Base-by-base conservation (phyloP, 2,113 vertebrate species). In the Thermophis baileyi region DNA sequence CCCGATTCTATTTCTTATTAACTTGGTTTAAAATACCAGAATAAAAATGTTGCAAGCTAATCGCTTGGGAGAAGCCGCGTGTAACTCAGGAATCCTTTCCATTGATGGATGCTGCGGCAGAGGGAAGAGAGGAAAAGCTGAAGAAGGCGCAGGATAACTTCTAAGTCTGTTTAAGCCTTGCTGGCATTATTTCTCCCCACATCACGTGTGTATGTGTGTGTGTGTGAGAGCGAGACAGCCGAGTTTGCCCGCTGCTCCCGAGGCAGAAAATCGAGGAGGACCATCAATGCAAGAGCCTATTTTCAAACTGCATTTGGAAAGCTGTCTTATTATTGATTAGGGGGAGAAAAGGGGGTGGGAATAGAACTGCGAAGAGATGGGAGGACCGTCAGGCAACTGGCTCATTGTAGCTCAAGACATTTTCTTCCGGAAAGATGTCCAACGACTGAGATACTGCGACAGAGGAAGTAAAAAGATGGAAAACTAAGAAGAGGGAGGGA, bases 291-390 rank as follows among this genome's bases (percentile, higher is more conserved):
- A 87, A 27, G 96, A 97, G 97, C 96, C 97, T 97, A 96, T 97
- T 97, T 97, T 95, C 97, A 97, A 96, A 95, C 96, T 97, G 97
- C 97, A 95, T 97, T 97, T 97, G 96, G 97, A 98, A 96, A 97
- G 97, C 96, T 95, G 97, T 97, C 96, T 97, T 98, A 98, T 97
- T 98, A 98, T 98, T 98, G 98, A 98, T 98, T 96, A 94, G 96
- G 95, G 81, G 95, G 95, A 94, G 92, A 92, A 89, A 54, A 94
- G 91, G 94, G 95, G 97, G 96, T 96, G 97, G 96, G 96, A 96
- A 97, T 95, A 95, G 63, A 91, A 96, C 95, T 92, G 95, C 95
- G 96, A 96, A 95, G 97, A 94, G 97, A 97, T 96, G 97, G 96
- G 95, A 97, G 96, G 96, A 94, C 95, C 96, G 30, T 57, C 96